Base-by-base conservation (phyloP, 2,888 invertebrate species). In the Heliconius erato region DNA sequence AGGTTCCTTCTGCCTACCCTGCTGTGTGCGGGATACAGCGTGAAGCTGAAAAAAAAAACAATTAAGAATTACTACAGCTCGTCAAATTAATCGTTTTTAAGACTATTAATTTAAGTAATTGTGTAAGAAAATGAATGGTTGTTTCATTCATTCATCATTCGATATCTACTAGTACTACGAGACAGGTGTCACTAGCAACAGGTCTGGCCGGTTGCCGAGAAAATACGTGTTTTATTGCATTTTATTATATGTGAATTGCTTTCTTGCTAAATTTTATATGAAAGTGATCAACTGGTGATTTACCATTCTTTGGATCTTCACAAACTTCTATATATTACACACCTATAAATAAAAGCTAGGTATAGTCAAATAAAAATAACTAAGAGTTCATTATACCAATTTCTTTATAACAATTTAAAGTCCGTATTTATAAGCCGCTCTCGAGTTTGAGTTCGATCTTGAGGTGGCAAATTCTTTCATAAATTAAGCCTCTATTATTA, bases 131-230 rank as follows among this genome's bases (percentile, higher is more conserved):
- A 68, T 65, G 23, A 44, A 81, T 78, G 71, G 23, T 14, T 71
- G 16, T 71, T 44, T 14, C 23, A 35, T 32, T 40, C 16, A 69
- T 81, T 71, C 63, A 65, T 71, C 77, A 77, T 77, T 28, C 44
- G 71, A 44, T 76, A 68, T 59, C 59, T 26, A 6, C n/a, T 63
- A 67, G 74, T 67, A 74, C 49, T 80, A 80, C 16, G 59, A 63
- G 81, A 77, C 81, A 77, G 81, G 77, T 77, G 71, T 81, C 81
- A 59, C 77, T 23, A 32, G 77, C 81, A 81, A 81, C 80, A 77
- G 71, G 81, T 81, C 81, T 81, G 81, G 81, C 69, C 19, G 16
- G n/a, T 23, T 65, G 77, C 81, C 81, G 76, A 79, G 79, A 14
- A 76, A 3, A n/a, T 14, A 16, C 14, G 12, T 35, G 40, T 76